phyloP scores from a whole-genome alignment of 2,113 vertebrate species.

The Apus apus region DNA sequence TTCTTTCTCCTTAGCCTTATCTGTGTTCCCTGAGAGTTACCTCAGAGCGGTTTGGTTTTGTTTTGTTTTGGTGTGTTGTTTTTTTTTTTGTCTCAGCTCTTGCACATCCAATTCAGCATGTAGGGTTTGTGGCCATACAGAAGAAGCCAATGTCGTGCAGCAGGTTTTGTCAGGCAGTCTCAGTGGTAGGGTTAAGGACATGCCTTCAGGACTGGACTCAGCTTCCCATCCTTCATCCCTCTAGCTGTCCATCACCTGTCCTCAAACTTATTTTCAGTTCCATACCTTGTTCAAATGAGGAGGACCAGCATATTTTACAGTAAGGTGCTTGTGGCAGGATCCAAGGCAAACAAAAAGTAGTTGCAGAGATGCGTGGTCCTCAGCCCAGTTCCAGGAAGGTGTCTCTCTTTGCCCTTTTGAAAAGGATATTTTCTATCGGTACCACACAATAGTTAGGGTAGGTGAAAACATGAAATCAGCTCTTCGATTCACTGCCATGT shows the following conservation, averaged over 20 bases:
- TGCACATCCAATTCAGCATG: too few relatives aligned
- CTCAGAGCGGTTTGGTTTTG: neutral
- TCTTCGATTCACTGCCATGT: neutral
- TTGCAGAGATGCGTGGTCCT: neutral
- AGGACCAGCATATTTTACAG: neutral
- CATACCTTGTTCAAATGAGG: fast-evolving
- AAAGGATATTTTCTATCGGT: neutral
- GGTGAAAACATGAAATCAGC: neutral
- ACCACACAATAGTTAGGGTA: neutral
- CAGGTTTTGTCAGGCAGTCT: neutral
- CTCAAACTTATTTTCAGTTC: neutral
- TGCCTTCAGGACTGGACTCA: neutral
- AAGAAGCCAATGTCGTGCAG: neutral
- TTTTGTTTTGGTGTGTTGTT: too few relatives aligned
- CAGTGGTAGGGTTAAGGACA: fast-evolving
- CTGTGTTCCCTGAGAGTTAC: fast-evolving
- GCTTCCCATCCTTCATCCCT: neutral
- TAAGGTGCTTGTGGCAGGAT: neutral
- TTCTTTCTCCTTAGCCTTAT: neutral
- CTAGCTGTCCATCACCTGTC: neutral
- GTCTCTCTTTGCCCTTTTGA: neutral
- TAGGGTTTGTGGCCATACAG: neutral
- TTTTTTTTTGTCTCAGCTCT: neutral
- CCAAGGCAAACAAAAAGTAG: neutral
- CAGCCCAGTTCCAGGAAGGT: neutral